Percentiles rank a stretch among this genome's conserved stretches.
These are phyloP conservation scores for Drymodes brunneopygia DNA, from an alignment of 2,113 vertebrate species.

Conservation along the genomic window DNA sequence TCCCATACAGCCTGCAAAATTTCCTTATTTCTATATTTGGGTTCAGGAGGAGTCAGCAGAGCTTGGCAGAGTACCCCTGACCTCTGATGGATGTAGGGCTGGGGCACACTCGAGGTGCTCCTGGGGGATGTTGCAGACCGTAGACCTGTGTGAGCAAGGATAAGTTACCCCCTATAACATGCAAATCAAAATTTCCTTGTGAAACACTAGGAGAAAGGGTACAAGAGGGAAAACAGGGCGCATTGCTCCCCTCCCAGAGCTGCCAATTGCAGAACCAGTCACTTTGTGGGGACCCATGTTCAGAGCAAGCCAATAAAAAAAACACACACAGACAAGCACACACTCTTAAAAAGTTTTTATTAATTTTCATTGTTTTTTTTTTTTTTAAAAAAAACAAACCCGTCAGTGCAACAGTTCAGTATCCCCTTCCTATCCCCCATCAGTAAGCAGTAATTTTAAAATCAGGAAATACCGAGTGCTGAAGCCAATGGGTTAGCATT, in stretches of 20 bases:
- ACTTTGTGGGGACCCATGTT: neutral
- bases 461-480: constrained; percentile 77
- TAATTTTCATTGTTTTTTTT: constrained; percentile 76
- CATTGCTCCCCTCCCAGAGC: neutral
- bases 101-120: neutral
- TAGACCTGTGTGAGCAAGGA: neutral
- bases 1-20: neutral
- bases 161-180: accelerated
- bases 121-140: neutral
- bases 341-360: constrained; percentile 83
- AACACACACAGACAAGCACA: constrained; percentile 26
- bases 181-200: neutral
- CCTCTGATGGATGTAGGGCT: neutral
- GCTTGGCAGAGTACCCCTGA: neutral
- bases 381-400: constrained; percentile 75
- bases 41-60: neutral
- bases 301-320: neutral
- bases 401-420: constrained; percentile 80
- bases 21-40: neutral
- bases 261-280: neutral
- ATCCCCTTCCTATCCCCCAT: constrained; percentile 71
- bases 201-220: neutral
- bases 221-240: neutral
- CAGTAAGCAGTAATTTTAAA: constrained; percentile 75
- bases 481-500: constrained; percentile 79